Percentiles rank a stretch among this genome's conserved stretches.
These are phyloP conservation scores for Fundulus diaphanus DNA, from an alignment of 2,797 vertebrate species.

Conservation along the genomic window DNA sequence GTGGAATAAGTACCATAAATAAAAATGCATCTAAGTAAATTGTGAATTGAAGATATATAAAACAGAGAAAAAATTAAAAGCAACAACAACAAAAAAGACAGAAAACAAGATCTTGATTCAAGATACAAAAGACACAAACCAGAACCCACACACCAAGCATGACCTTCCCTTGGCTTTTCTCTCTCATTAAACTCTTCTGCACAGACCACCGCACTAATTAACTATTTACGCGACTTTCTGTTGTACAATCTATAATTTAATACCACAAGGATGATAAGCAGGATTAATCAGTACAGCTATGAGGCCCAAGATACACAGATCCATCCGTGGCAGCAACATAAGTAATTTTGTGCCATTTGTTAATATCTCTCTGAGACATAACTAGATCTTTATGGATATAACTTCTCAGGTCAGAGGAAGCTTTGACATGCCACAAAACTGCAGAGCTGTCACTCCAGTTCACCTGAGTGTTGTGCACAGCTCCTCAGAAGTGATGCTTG, in stretches of 20 bases:
- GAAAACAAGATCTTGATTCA: background rate
- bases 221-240: background rate
- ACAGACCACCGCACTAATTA: constrained; percentile 10
- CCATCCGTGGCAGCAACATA: background rate
- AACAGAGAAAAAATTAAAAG: background rate
- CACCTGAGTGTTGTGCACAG: constrained; percentile 22
- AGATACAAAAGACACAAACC: background rate
- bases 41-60: background rate
- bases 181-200: constrained; percentile 2
- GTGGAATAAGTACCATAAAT: background rate
- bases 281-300: background rate
- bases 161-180: background rate
- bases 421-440: constrained; percentile 1
- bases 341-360: background rate
- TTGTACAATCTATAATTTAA: background rate
- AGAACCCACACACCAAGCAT: background rate
- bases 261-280: background rate
- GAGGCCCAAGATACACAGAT: background rate
- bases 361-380: constrained; percentile 1
- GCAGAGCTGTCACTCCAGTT: constrained; percentile 7
- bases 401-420: background rate
- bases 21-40: background rate
- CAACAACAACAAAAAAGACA: background rate
- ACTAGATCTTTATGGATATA: constrained; percentile 7
- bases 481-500: constrained; percentile 53